These are phyloP conservation scores for Chlamydotis undulata DNA, from an alignment of 2,113 vertebrate species.

Conservation along the genomic window DNA sequence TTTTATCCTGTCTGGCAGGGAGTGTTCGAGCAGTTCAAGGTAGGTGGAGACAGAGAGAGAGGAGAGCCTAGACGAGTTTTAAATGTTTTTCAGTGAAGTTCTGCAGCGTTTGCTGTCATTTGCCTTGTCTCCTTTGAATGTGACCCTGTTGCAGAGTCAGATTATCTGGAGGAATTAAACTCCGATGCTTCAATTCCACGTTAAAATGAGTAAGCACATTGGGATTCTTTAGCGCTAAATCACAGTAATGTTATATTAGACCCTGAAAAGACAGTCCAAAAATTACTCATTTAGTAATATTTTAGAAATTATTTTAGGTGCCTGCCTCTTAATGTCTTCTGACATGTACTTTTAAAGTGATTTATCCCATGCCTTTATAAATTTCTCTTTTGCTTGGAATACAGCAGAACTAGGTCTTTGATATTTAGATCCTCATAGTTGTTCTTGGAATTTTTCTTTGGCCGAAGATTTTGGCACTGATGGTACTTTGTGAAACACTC, in stretches of 20 bases:
- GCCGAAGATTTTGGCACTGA: slow-evolving; percentile 21
- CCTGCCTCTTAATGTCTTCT: neutral
- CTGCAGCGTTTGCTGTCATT: neutral
- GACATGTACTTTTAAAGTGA: neutral
- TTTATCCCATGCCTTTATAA: neutral
- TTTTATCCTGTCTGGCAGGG: neutral
- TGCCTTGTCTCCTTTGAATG: neutral
- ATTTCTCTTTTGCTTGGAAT: slow-evolving; percentile 1
- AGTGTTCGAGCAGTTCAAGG: neutral
- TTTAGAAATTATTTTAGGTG: neutral
- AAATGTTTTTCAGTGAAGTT: neutral
- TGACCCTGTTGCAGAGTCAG: neutral
- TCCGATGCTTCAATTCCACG: neutral
- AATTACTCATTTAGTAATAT: neutral
- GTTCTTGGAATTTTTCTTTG: slow-evolving; percentile 53
- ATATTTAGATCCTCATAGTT: neutral
- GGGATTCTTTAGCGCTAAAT: neutral
- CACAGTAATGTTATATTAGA: neutral
- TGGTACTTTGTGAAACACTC: neutral
- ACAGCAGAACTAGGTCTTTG: neutral
- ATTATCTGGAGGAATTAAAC: neutral
- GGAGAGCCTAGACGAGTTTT: neutral
- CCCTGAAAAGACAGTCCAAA: neutral
- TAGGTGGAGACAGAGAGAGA: neutral
- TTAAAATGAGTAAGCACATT: neutral